phyloP scores from a whole-genome alignment of 2,797 vertebrate genomes.

The Pyrocephalus nanus region DNA sequence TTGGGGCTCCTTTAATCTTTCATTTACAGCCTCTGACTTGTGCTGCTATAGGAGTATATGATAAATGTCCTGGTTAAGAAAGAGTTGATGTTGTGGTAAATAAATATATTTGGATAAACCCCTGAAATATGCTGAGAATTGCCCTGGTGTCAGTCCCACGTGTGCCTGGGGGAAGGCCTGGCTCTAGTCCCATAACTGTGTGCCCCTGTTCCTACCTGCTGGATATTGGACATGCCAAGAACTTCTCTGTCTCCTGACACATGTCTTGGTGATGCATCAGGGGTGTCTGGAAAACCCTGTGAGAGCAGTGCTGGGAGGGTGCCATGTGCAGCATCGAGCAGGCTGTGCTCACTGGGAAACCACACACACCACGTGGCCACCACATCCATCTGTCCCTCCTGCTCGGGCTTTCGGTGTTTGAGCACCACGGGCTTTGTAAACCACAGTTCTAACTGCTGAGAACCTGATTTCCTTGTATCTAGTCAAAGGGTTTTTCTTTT shows the following conservation, averaged over 20 bases:
- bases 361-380: not conserved
- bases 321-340: not conserved
- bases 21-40: not conserved
- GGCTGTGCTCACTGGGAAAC: not conserved
- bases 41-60: not conserved
- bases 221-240: accelerated
- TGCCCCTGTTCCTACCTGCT: not conserved
- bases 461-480: not conserved
- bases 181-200: not conserved
- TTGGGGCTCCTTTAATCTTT: not conserved
- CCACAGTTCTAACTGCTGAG: not conserved
- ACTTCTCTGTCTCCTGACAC: not conserved
- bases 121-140: accelerated
- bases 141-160: not conserved
- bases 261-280: accelerated
- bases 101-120: not conserved
- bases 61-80: not conserved
- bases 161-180: not conserved
- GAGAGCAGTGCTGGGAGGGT: not conserved
- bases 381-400: not conserved
- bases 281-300: not conserved
- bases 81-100: not conserved
- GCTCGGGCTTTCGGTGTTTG: not conserved
- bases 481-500: not conserved
- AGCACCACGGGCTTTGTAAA: not conserved